Conservation (phyloP, 2,888 invertebrate species). For the Euplexia lucipara region DNA sequence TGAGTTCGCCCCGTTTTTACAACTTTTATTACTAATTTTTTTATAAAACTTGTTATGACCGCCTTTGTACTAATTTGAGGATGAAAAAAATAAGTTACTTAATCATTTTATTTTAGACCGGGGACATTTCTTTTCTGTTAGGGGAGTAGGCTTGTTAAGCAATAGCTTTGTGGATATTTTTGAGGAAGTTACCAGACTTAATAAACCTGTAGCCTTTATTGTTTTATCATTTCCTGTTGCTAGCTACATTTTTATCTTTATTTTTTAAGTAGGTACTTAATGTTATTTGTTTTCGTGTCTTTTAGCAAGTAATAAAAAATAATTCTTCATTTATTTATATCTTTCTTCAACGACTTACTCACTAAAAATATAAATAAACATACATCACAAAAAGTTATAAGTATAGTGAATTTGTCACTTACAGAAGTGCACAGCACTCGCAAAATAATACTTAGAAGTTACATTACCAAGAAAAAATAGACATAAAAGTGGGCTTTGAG, state of each 20-base stretch:
- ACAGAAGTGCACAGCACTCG: no score
- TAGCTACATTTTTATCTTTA: neutral
- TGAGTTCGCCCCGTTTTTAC: slow-evolving; percentile 59
- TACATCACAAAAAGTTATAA: no score
- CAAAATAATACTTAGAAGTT: no score
- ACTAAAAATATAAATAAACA: no score
- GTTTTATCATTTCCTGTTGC: slow-evolving; percentile 18
- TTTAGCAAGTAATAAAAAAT: no score
- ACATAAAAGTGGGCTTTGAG: no score
- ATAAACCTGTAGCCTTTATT: slow-evolving; percentile 26
- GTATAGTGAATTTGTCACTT: no score
- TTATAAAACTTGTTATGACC: slow-evolving; percentile 53
- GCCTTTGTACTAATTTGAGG: slow-evolving; percentile 51
- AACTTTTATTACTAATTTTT: slow-evolving; percentile 60
- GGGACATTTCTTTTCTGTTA: slow-evolving; percentile 17
- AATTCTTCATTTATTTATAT: no score
- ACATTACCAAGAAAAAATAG: no score
- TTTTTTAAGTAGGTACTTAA: slow-evolving; percentile 4
- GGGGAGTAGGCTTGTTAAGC: slow-evolving; percentile 26
- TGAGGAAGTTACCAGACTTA: slow-evolving; percentile 28
- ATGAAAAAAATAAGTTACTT: slow-evolving; percentile 63
- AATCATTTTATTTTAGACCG: slow-evolving; percentile 55
- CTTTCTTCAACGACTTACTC: no score
- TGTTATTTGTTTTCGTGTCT: no score
- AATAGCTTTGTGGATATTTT: slow-evolving; percentile 35